Base-by-base conservation (phyloP, 1,140 invertebrate genomes). In the Brachionus asplanchnoidis region DNA sequence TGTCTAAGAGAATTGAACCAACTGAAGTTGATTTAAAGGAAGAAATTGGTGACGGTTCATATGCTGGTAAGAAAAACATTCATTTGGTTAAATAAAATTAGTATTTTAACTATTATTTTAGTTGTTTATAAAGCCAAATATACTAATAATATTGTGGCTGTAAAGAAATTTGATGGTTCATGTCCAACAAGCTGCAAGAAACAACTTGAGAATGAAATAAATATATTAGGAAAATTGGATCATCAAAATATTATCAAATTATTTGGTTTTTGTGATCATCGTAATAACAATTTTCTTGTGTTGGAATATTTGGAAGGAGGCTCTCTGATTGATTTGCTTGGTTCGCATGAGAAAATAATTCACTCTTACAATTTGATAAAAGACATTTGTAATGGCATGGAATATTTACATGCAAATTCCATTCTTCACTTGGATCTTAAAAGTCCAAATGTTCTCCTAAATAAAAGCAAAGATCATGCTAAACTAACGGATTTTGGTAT, bases 221-320 rank as follows among this genome's bases (percentile, higher is more conserved):
- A 53, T 12, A 78, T 78, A 28, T 28, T 78, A 5, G 3, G 5
- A 3, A 78, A 53, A 53, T 20, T 78, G 26, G 17, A 28, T 14
- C 46, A 78, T 78, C 23, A 53, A 53, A 78, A 78, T 32, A 36
- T 78, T 42, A 53, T 78, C 8, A 78, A 78, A 78, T 42, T 53
- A 28, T 53, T 53, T 78, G 75, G 46, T 6, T 53, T 20, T 20
- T 50, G 46, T 28, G 44, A 78, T 78, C 3, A 78, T 17, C 20
- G 23, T 28, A 32, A 53, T 6, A 32, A n/a, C 11, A 53, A 46
- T 20, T 78, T 53, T 78, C 17, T 78, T 1, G 44, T 28, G n/a
- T 26, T 78, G 3, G 75, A 78, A 42, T 53, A 53, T 12, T 32
- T 78, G 20, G 46, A 50, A 17, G 75, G 75, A 14, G 75, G 75